A percentile compares a stretch with the other conserved stretches of the same genome.
phyloP scores from a whole-genome alignment of 1,140 invertebrate genomes.

The Triops cancriformis region DNA sequence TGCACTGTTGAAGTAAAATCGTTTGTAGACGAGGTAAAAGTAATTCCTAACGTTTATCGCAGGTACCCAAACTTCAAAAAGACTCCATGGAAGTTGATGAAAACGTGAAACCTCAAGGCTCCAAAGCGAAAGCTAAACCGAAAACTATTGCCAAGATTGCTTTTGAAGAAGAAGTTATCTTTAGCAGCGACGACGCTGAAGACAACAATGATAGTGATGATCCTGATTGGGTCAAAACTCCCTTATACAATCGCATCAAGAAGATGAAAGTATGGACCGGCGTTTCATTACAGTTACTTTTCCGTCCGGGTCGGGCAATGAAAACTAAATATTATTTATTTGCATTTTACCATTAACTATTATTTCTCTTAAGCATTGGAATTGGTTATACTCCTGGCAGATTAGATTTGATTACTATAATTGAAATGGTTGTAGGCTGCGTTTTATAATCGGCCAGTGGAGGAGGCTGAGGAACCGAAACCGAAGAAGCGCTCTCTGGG shows the following conservation, averaged over 20 bases:
- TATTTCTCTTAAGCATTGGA: too few relatives aligned
- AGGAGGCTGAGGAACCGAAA: background rate
- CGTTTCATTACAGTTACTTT: background rate
- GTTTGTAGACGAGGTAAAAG: too few relatives aligned
- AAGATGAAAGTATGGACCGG: constrained; percentile 18
- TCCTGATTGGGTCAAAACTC: constrained; percentile 29
- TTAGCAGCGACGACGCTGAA: constrained; percentile 18
- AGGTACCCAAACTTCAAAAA: background rate
- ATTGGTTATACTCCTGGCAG: too few relatives aligned
- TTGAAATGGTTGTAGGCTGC: background rate
- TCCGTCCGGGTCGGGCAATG: too few relatives aligned
- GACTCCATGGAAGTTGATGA: background rate
- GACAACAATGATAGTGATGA: constrained; percentile 19
- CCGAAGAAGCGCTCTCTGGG: background rate
- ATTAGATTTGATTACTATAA: too few relatives aligned
- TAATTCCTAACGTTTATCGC: too few relatives aligned
- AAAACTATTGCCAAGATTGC: constrained; percentile 1
- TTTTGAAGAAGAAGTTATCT: background rate
- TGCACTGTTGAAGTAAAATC: too few relatives aligned
- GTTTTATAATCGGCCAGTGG: background rate
- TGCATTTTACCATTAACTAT: too few relatives aligned
- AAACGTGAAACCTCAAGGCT: background rate
- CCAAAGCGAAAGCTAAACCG: background rate
- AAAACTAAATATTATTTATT: too few relatives aligned
- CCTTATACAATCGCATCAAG: constrained; percentile 23